Conservation (phyloP, 2,113 vertebrate species). For the Entelurus aequoreus region DNA sequence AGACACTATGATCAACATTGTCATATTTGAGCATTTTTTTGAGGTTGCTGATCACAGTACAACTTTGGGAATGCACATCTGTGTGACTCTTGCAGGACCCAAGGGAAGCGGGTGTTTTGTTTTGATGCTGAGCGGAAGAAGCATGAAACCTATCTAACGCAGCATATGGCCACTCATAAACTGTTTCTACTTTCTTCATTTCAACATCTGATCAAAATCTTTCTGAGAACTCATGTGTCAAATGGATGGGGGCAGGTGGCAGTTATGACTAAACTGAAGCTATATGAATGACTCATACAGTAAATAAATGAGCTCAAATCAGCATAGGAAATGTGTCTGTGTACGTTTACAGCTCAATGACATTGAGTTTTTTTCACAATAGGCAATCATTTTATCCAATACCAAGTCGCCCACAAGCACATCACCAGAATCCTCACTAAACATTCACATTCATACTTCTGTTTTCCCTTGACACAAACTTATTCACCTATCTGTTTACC, state of each 20-base stretch:
- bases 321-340: too few relatives aligned
- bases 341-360: too few relatives aligned
- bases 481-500: too few relatives aligned
- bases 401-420: too few relatives aligned
- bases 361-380: too few relatives aligned
- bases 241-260: neutral
- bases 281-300: neutral
- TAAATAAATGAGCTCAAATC: neutral
- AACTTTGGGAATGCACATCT: neutral
- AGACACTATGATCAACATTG: neutral
- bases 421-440: too few relatives aligned
- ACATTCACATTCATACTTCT: too few relatives aligned
- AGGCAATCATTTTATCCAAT: too few relatives aligned
- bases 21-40: neutral
- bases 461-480: too few relatives aligned
- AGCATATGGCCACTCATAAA: neutral
- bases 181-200: neutral
- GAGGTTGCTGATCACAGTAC: too few relatives aligned
- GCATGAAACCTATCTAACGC: neutral
- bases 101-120: slow-evolving; percentile 4
- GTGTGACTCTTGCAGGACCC: neutral
- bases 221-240: neutral
- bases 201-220: neutral
- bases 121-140: neutral
- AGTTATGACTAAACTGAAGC: neutral